These are phyloP conservation scores for Trissonchulus sp. DNA, from an alignment of 2,888 invertebrate genomes.

Conservation along the genomic window DNA sequence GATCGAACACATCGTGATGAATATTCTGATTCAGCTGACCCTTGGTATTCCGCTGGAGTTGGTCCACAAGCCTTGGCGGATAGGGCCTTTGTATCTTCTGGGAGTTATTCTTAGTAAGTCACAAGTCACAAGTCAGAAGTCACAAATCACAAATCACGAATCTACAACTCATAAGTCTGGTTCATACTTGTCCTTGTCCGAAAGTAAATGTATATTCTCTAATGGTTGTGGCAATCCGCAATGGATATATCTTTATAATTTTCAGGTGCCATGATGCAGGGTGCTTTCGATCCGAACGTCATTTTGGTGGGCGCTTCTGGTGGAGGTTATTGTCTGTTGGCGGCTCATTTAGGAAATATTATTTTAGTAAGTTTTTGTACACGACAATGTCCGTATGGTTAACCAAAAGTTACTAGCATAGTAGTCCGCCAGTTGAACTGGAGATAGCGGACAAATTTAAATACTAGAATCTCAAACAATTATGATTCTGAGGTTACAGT, in stretches of 20 bases:
- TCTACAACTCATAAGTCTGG: too few relatives aligned
- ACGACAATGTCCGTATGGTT: too few relatives aligned
- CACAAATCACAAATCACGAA: too few relatives aligned
- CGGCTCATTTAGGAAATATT: constrained; percentile 55
- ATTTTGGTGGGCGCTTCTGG: constrained; percentile 54
- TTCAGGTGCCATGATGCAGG: constrained; percentile 48
- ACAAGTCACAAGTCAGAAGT: background rate
- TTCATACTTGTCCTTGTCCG: too few relatives aligned
- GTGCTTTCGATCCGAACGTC: constrained; percentile 51
- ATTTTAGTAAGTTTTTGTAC: constrained; percentile 52
- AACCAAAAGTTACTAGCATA: too few relatives aligned
- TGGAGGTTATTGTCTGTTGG: constrained; percentile 54
- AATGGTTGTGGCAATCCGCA: too few relatives aligned
- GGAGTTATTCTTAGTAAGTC: constrained; percentile 50
- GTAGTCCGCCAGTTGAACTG: too few relatives aligned
- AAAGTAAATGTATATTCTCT: too few relatives aligned
- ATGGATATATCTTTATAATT: too few relatives aligned
- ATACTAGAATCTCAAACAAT: too few relatives aligned
- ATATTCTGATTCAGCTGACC: constrained; percentile 24
- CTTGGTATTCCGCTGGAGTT: constrained; percentile 29
- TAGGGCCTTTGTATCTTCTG: constrained; percentile 49
- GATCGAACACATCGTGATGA: constrained; percentile 43
- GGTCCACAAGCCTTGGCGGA: constrained; percentile 31
- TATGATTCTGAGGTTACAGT: too few relatives aligned
- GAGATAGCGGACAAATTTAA: too few relatives aligned